Evolutionary conservation across 2,888 invertebrate genomes (phyloP).

Genomic region (Oligia strigilis): DNA sequence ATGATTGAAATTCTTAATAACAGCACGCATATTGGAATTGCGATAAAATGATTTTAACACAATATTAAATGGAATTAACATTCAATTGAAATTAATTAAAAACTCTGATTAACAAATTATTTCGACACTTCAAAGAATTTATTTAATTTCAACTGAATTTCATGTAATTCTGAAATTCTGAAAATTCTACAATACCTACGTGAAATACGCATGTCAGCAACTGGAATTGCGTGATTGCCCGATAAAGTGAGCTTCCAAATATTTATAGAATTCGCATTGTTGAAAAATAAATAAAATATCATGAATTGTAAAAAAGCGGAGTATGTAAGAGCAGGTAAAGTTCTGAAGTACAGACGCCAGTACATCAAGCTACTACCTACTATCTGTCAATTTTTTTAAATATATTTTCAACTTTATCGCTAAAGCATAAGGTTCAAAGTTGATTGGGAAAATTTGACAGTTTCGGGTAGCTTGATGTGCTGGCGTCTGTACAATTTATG

Average conservation of each 20-base stretch:
- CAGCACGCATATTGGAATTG: not conserved
- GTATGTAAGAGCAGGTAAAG: not conserved
- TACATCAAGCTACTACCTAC: too few relatives aligned
- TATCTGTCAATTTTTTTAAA: too few relatives aligned
- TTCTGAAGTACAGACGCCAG: not conserved
- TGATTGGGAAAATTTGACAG: too few relatives aligned
- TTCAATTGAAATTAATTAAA: constrained; percentile 7
- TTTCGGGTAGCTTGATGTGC: too few relatives aligned
- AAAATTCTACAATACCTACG: not conserved
- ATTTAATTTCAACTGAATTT: not conserved
- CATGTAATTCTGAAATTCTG: not conserved
- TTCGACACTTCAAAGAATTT: constrained; percentile 1
- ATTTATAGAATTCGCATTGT: not conserved
- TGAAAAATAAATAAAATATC: not conserved
- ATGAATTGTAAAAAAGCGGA: not conserved
- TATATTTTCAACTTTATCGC: too few relatives aligned
- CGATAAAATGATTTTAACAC: not conserved
- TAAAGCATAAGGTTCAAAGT: too few relatives aligned
- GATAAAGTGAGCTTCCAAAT: not conserved
- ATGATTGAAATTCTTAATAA: constrained; percentile 2
- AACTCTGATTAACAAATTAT: constrained; percentile 1
- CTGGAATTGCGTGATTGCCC: not conserved
- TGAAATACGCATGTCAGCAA: not conserved
- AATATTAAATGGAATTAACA: not conserved
- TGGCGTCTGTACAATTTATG: too few relatives aligned